A percentile compares a stretch with the other conserved stretches of the same genome.
phyloP scores from a whole-genome alignment of 2,797 vertebrate species.

The Lepus oiostolus region DNA sequence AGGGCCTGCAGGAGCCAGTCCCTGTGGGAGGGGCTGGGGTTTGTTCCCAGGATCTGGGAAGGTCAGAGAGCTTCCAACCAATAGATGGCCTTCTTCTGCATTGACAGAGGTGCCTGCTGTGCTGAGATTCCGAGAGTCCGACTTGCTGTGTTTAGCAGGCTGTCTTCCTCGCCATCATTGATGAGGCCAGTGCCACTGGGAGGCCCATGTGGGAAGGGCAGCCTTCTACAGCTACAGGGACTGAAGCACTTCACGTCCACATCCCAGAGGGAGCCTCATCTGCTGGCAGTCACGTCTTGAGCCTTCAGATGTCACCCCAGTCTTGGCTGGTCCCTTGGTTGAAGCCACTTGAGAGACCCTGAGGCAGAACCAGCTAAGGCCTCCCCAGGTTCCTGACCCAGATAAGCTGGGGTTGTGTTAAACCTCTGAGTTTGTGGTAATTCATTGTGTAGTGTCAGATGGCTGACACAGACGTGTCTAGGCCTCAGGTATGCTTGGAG shows the following conservation, averaged over 20 bases:
- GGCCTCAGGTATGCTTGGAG: neutral
- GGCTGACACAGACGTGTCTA: neutral
- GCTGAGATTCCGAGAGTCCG: neutral
- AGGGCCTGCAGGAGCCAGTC: neutral
- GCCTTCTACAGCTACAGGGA: neutral
- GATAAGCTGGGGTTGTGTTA: neutral
- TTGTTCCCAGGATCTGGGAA: neutral
- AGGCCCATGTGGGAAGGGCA: neutral
- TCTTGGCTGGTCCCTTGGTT: neutral
- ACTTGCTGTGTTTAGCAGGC: neutral
- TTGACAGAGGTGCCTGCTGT: neutral
- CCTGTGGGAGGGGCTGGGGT: neutral
- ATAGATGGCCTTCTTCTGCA: neutral
- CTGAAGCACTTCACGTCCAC: neutral
- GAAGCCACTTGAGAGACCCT: neutral
- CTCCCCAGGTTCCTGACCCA: neutral
- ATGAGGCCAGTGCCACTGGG: neutral
- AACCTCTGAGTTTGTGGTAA: neutral
- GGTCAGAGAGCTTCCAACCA: too few species aligned
- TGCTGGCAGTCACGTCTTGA: neutral
- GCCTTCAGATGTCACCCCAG: neutral
- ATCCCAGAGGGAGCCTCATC: neutral
- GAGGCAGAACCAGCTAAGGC: neutral
- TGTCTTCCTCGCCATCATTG: neutral
- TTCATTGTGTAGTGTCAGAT: neutral